phyloP scores from a whole-genome alignment of 2,888 invertebrate species.

The Margaritifera margaritifera region DNA sequence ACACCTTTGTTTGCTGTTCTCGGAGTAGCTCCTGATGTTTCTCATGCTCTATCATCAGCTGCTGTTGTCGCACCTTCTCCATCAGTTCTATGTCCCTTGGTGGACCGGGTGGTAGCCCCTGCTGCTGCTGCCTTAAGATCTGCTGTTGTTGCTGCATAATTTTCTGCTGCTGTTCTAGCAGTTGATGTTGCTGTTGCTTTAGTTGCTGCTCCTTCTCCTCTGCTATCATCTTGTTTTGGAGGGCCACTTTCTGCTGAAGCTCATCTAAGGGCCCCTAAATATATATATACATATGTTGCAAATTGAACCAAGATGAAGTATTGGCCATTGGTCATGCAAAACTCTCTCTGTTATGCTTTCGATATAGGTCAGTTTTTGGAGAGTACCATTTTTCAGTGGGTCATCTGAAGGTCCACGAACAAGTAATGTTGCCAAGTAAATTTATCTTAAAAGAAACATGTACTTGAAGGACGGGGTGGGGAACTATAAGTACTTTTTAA shows the following conservation, averaged over 20 bases:
- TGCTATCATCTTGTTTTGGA: slow-evolving; percentile 58
- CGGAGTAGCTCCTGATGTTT: slow-evolving; percentile 40
- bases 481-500: too few species aligned
- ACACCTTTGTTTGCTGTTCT: slow-evolving; percentile 34
- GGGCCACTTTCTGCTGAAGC: slow-evolving; percentile 55
- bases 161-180: slow-evolving; percentile 16
- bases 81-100: slow-evolving; percentile 45
- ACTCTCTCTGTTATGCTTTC: too few species aligned
- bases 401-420: too few species aligned
- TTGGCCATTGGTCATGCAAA: too few species aligned
- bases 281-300: too few species aligned
- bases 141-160: slow-evolving; percentile 36
- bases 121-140: slow-evolving; percentile 29
- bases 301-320: too few species aligned
- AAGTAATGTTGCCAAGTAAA: too few species aligned
- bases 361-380: too few species aligned
- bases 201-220: slow-evolving; percentile 40
- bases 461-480: too few species aligned
- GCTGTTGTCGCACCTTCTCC: slow-evolving; percentile 64
- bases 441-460: too few species aligned
- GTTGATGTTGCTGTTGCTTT: slow-evolving; percentile 35
- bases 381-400: too few species aligned
- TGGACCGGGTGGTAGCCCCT: slow-evolving; percentile 13
- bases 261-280: slow-evolving; percentile 19
- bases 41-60: slow-evolving; percentile 60